Evolutionary conservation across 2,888 invertebrate genomes (phyloP).

Genomic region (Tiliacea aurago): DNA sequence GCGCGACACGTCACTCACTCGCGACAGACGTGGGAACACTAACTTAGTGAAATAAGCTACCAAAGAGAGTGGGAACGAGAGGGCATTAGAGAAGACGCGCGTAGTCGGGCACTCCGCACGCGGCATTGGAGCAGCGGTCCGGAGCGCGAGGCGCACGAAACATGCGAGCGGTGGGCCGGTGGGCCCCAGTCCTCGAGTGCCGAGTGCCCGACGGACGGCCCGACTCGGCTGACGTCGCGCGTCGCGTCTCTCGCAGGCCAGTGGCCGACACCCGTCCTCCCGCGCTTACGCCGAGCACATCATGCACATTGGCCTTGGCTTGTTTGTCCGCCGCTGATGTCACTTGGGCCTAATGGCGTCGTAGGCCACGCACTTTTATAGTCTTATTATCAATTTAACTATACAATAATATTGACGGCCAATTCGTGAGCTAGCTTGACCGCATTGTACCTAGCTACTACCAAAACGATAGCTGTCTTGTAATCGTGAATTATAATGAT

Average conservation of each 20-base stretch:
- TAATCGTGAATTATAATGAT: conserved; percentile 4
- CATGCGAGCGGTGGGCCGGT: conserved; percentile 25
- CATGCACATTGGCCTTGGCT: conserved; percentile 58
- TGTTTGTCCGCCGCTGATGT: conserved; percentile 57
- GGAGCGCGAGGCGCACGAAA: conserved; percentile 61
- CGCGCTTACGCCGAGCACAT: conserved; percentile 30
- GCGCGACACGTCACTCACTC: conserved; percentile 81
- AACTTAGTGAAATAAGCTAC: conserved; percentile 80
- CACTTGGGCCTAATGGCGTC: conserved; percentile 44
- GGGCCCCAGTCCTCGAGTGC: neutral
- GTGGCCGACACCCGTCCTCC: conserved; percentile 16
- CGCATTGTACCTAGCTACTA: conserved; percentile 3
- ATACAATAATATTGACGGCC: conserved; percentile 36
- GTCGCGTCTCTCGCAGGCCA: conserved; percentile 16
- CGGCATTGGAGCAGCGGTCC: conserved; percentile 49
- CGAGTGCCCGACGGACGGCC: conserved; percentile 14
- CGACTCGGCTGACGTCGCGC: conserved; percentile 34
- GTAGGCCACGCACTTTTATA: conserved; percentile 45
- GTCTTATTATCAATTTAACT: conserved; percentile 46
- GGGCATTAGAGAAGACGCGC: conserved; percentile 73
- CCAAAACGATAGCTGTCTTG: neutral
- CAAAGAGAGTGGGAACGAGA: conserved; percentile 82
- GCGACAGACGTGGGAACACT: conserved; percentile 81
- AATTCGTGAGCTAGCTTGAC: conserved; percentile 10
- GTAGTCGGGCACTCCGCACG: conserved; percentile 62